A percentile compares a stretch with the other conserved stretches of the same genome.
Evolutionary conservation across 1,140 invertebrate genomes (phyloP).

Genomic region (Drosophila persimilis): DNA sequence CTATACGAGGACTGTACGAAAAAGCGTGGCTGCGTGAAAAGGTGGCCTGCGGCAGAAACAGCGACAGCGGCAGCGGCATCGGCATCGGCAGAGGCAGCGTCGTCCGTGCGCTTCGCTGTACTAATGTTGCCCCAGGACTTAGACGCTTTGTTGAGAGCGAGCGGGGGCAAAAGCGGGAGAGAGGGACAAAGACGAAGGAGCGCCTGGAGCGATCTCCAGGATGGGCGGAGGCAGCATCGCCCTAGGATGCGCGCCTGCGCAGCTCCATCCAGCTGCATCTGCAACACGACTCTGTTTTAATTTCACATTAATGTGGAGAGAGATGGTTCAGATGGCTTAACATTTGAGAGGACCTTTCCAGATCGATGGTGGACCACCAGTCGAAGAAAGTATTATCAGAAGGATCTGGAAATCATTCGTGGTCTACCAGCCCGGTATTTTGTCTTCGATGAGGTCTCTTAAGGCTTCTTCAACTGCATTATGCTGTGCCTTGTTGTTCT

Average conservation of each 20-base stretch:
- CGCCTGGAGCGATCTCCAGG: neutral
- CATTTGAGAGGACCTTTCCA: neutral
- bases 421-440: no score
- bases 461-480: constrained; percentile 28
- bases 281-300: constrained; percentile 53
- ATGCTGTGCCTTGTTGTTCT: constrained; percentile 45
- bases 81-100: constrained; percentile 24
- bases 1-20: constrained; percentile 53
- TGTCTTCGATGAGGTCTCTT: neutral
- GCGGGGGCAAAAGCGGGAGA: constrained; percentile 25
- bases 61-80: constrained; percentile 27
- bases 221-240: constrained; percentile 55
- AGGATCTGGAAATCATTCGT: no score
- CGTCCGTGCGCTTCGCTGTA: constrained; percentile 71
- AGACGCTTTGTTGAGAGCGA: constrained; percentile 74
- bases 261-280: constrained; percentile 20
- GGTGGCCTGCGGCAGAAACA: constrained; percentile 37
- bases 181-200: constrained; percentile 24
- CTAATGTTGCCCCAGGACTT: constrained; percentile 74
- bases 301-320: constrained; percentile 53
- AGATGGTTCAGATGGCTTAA: constrained; percentile 21
- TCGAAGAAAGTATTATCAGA: no score
- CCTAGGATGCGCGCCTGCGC: constrained; percentile 69
- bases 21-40: constrained; percentile 79
- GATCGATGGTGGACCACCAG: no score